Base-by-base conservation (phyloP, 2,797 vertebrate species). In the Darevskia mixta region DNA sequence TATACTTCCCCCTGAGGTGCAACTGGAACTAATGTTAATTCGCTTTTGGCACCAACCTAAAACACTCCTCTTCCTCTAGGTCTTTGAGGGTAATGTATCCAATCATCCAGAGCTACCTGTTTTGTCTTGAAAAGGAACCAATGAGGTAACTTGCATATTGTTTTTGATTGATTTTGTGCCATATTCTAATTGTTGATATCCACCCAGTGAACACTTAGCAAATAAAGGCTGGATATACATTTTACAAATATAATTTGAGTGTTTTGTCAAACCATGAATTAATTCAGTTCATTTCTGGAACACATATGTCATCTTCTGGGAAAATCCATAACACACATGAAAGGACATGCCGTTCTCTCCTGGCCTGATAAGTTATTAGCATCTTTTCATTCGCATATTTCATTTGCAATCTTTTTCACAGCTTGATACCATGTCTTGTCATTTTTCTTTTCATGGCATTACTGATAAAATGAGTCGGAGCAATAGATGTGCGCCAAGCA, bases 301-400 rank as follows among this genome's bases (percentile, higher is more conserved):
- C 13, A 82, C 13, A 29, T 49, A 55, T 58, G 32, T 15, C 49
- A 84, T 72, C n/a, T 25, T 61, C 6, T 72, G 20, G 29, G 5
- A 61, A 20, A 84, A 84, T 73, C 49, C 82, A 84, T 49, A 29
- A n/a, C 27, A 84, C 45, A 73, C 32, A 58, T 27, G 45, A 83
- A 29, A 58, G 75, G 13, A 38, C 32, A 35, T 38, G 71, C 32
- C 23, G 23, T 81, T 81, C 58, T 83, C n/a, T 84, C 49, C 23
- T 29, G 29, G 5, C 58, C 69, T 38, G 71, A 61, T n/a, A 84
- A 61, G 32, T 23, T 75, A 75, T 76, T n/a, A 61, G 32, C 49
- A 15, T 58, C 71, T 38, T 75, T 58, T 58, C 23, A 17, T 75
- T 17, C 32, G 35, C 71, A n/a, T 72, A 35, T 72, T 72, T 72